Conservation (phyloP, 2,888 invertebrate species). For the Selenia dentaria region DNA sequence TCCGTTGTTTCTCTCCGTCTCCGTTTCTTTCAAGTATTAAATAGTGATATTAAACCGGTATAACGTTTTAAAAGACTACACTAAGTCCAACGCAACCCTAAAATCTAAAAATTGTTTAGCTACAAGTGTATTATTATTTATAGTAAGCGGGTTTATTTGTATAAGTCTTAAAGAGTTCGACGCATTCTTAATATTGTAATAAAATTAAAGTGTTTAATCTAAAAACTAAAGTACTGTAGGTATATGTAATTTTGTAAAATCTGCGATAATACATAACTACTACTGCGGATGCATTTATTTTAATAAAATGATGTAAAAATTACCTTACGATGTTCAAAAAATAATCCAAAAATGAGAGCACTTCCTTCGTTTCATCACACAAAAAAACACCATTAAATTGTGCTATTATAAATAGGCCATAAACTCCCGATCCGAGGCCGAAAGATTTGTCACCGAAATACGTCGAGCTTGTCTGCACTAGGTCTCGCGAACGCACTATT, state of each 20-base stretch:
- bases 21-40: too few species aligned
- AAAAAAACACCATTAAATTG: slow-evolving; percentile 36
- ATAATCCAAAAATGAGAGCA: slow-evolving; percentile 27
- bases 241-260: background rate
- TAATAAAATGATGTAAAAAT: too few species aligned
- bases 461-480: slow-evolving; percentile 46
- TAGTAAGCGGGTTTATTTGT: too few species aligned
- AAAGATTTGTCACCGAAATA: slow-evolving; percentile 66
- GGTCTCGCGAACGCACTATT: slow-evolving; percentile 52
- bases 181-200: too few species aligned
- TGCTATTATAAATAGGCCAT: slow-evolving; percentile 35
- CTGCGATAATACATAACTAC: too few species aligned
- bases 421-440: slow-evolving; percentile 40
- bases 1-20: too few species aligned
- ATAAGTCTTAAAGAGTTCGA: too few species aligned
- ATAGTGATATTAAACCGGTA: too few species aligned
- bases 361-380: slow-evolving; percentile 57
- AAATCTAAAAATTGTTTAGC: background rate
- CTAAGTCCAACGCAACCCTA: slow-evolving; percentile 3
- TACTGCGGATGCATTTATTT: too few species aligned
- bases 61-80: too few species aligned
- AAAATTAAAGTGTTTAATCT: too few species aligned
- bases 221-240: background rate
- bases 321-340: slow-evolving; percentile 14
- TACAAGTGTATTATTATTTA: too few species aligned